Percentiles rank a stretch among this genome's conserved stretches.
These are phyloP conservation scores for Sphaeridia pumilis DNA, from an alignment of 2,888 invertebrate species.

Conservation along the genomic window DNA sequence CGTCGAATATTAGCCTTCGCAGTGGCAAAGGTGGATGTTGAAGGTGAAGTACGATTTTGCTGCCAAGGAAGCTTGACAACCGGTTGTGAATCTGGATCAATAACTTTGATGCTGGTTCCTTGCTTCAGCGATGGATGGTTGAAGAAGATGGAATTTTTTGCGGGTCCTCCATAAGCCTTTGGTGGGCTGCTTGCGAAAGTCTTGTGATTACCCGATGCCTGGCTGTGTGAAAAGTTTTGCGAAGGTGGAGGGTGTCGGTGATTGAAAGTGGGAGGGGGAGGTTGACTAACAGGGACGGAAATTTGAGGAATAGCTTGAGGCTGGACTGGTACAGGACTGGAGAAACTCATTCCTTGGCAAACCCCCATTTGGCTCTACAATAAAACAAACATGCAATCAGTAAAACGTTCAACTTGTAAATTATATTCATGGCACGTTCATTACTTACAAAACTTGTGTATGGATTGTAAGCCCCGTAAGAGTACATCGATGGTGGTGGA, in stretches of 20 bases:
- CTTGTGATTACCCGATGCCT: too few relatives aligned
- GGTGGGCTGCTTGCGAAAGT: not conserved
- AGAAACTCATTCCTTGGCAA: slow-evolving; percentile 33
- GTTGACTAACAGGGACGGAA: slow-evolving; percentile 15
- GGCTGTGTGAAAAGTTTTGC: not conserved
- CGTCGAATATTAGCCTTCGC: not conserved
- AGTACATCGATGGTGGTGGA: slow-evolving; percentile 23
- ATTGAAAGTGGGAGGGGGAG: not conserved
- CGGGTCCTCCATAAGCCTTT: too few relatives aligned
- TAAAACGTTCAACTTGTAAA: slow-evolving; percentile 4
- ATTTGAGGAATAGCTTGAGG: slow-evolving; percentile 29
- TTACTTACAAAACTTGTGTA: slow-evolving; percentile 23
- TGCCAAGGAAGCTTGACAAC: too few relatives aligned
- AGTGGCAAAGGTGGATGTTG: not conserved
- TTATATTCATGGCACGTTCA: slow-evolving; percentile 1
- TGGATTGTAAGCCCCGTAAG: slow-evolving; percentile 17
- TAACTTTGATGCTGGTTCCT: slow-evolving; percentile 6
- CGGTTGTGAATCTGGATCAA: too few relatives aligned
- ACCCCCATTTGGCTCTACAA: slow-evolving; percentile 18
- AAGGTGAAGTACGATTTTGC: too few relatives aligned
- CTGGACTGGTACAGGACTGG: slow-evolving; percentile 22
- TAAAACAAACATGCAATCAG: slow-evolving; percentile 8
- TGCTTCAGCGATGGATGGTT: not conserved
- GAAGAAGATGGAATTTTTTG: too few relatives aligned
- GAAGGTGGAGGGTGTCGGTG: not conserved